Conservation (phyloP, 92 coral and sea anemone genomes). For the Palythoa grandiflora region DNA sequence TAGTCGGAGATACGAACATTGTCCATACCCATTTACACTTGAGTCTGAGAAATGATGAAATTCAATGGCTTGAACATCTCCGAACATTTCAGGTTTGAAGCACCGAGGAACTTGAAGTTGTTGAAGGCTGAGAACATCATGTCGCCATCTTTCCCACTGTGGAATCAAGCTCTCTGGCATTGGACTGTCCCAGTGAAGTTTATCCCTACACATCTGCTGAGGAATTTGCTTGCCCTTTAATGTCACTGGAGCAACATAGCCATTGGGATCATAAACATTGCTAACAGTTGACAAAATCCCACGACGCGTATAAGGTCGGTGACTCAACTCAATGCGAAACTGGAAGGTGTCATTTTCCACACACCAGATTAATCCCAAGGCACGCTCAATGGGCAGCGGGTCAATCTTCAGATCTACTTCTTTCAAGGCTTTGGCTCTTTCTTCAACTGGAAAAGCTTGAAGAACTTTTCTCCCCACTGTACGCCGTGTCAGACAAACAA, state of each 20-base stretch:
- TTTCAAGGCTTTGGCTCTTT: conserved; percentile 19
- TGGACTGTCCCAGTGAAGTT: conserved; percentile 1
- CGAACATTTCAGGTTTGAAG: neutral
- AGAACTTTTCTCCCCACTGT: conserved; percentile 59
- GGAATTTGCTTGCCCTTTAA: neutral
- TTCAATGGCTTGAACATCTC: neutral
- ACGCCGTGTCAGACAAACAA: too few relatives aligned
- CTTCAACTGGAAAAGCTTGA: conserved; percentile 26
- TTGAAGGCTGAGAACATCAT: neutral
- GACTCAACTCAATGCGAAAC: conserved; percentile 28
- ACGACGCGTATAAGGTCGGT: neutral
- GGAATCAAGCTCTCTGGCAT: neutral
- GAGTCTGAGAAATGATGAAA: neutral
- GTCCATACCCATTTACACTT: neutral
- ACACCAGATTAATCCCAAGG: conserved; percentile 42
- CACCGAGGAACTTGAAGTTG: neutral
- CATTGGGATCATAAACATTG: conserved; percentile 12
- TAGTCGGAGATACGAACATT: neutral
- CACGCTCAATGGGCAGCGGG: conserved; percentile 41
- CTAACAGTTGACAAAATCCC: neutral
- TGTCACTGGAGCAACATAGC: conserved; percentile 20
- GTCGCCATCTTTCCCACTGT: conserved; percentile 1
- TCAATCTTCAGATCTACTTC: conserved; percentile 23
- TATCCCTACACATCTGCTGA: conserved; percentile 15
- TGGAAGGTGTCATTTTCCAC: conserved; percentile 51